Percentiles rank a stretch among this genome's conserved stretches.
These are phyloP conservation scores for Halichoerus grypus DNA, from an alignment of 2,113 vertebrate species.

Conservation along the genomic window DNA sequence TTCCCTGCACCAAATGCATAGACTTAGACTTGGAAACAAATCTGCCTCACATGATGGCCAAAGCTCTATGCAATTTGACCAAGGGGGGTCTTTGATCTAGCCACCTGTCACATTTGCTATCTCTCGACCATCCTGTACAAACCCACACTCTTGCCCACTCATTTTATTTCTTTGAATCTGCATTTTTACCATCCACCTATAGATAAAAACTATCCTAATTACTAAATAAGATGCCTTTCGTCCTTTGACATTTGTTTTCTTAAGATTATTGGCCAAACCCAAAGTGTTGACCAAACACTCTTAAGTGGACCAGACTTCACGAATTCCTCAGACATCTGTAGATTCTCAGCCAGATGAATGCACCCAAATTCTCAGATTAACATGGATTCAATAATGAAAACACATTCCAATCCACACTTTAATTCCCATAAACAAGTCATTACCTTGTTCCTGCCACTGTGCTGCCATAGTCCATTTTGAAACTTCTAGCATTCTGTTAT, in stretches of 20 bases:
- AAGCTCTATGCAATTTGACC: too few species aligned
- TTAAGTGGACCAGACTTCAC: background rate
- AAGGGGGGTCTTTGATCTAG: too few species aligned
- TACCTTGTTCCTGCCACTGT: background rate
- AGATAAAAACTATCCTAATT: background rate
- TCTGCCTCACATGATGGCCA: background rate
- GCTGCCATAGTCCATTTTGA: background rate
- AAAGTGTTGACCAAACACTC: background rate
- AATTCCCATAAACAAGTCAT: background rate
- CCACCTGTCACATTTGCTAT: background rate
- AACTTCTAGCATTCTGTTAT: background rate
- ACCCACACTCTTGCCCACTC: background rate
- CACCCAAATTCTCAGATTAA: background rate
- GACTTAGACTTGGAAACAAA: background rate
- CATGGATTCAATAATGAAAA: background rate
- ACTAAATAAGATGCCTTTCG: background rate
- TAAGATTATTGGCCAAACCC: background rate
- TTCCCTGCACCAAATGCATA: background rate
- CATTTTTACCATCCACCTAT: background rate
- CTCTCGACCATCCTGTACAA: too few species aligned
- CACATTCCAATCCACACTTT: background rate
- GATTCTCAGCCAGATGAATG: background rate
- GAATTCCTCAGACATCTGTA: background rate
- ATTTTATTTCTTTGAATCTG: background rate
- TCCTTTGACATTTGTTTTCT: background rate